Evolutionary conservation across 2,797 vertebrate genomes (phyloP).

Genomic region (Pelodytes ibericus): DNA sequence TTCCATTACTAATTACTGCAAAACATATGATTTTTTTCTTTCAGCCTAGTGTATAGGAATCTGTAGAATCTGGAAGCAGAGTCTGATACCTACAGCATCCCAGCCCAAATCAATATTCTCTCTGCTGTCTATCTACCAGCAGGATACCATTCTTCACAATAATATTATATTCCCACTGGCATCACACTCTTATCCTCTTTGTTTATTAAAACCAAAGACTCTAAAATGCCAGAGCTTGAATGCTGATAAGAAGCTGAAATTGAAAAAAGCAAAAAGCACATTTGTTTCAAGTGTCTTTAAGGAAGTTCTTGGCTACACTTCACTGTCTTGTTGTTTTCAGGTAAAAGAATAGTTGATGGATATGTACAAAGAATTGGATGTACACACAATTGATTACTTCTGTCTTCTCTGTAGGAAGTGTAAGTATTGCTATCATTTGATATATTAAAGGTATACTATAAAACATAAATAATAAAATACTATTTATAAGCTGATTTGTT

Average conservation of each 20-base stretch:
- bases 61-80: slow-evolving; percentile 51
- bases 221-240: slow-evolving; percentile 17
- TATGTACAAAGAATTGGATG: slow-evolving; percentile 1
- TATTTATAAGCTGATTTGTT: too few relatives aligned
- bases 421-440: too few relatives aligned
- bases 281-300: slow-evolving; percentile 49
- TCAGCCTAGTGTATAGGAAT: slow-evolving; percentile 50
- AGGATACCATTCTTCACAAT: slow-evolving; percentile 45
- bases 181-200: slow-evolving; percentile 32
- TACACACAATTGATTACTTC: neutral
- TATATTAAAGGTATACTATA: too few relatives aligned
- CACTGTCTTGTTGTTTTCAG: slow-evolving; percentile 36
- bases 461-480: too few relatives aligned
- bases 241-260: slow-evolving; percentile 35
- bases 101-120: slow-evolving; percentile 32
- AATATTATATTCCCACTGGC: slow-evolving; percentile 42
- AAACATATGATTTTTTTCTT: slow-evolving; percentile 56
- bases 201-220: slow-evolving; percentile 37
- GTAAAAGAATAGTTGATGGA: neutral
- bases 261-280: slow-evolving; percentile 46
- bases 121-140: neutral
- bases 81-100: slow-evolving; percentile 1
- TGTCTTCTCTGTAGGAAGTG: neutral
- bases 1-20: slow-evolving; percentile 60
- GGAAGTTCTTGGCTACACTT: slow-evolving; percentile 36